Evolutionary conservation across 2,888 invertebrate species (phyloP).

Genomic region (Lycophotia porphyrea): DNA sequence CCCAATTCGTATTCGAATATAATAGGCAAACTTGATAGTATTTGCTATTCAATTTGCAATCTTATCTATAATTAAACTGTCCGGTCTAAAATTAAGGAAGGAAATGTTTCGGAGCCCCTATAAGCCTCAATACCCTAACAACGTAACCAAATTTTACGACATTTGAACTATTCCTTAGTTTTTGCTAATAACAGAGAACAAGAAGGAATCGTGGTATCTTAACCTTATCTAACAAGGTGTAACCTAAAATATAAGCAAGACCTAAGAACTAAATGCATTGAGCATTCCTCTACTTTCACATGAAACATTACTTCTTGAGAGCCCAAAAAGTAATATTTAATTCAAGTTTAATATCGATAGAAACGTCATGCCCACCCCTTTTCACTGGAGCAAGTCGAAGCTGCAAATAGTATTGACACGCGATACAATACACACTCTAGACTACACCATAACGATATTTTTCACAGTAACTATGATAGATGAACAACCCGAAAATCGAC

Average conservation of each 20-base stretch:
- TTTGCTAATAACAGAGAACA: not conserved
- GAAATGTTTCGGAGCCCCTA: not conserved
- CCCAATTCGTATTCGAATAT: conserved; percentile 30
- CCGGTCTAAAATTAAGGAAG: not conserved
- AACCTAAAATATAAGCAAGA: not conserved
- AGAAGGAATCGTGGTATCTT: not conserved
- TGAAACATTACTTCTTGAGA: no score
- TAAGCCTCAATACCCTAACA: not conserved
- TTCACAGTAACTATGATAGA: not conserved
- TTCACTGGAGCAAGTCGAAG: not conserved
- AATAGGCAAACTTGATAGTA: not conserved
- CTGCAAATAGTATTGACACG: conserved; percentile 48
- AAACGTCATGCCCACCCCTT: conserved; percentile 20
- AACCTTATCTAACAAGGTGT: not conserved
- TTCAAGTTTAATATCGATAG: conserved; percentile 9
- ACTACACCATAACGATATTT: conserved; percentile 5
- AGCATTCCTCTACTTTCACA: no score
- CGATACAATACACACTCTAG: conserved; percentile 22
- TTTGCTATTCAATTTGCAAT: no score
- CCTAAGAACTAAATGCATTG: no score
- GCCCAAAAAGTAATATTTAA: not conserved
- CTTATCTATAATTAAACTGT: not conserved
- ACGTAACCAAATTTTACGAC: not conserved
- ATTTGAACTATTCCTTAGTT: not conserved
- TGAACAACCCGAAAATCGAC: not conserved